Evolutionary conservation across 30 jellyfish, hydroid and myxozoan genomes (phyloP), one percentile per base, ranked within the genome.

Genomic region (Mastigias papua): DNA sequence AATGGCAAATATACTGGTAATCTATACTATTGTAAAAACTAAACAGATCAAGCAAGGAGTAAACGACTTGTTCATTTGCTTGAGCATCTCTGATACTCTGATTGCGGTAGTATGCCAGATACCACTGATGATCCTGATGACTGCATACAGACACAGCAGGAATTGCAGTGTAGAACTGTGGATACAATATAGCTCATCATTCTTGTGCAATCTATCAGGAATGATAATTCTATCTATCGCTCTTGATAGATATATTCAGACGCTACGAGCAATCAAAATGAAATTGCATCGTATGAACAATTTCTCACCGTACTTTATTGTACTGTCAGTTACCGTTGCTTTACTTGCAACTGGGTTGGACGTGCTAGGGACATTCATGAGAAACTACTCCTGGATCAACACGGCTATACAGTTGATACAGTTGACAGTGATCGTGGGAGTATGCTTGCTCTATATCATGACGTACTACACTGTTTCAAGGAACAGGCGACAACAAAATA

Each of bases 151-250:
- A 16, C 60, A 61, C 22, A 16, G 31, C n/a, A 32, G 86, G 32
- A 50, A 32, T 20, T 83, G 92, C 73, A 9, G 19, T 37, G n/a
- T 83, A 37, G 92, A 83, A 74, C 46, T 83, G 48, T 54, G 78
- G 80, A 54, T 83, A 60, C 92, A 83, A 34, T 83, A 83, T 84
- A 83, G 92, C 74, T 35, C 79, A 26, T 67, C 92, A 10, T 69
- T 83, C 0, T 62, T 83, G 68, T 83, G 92, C 80, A 73, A 69
- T 32, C 37, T 83, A 21, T 83, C 92, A 0, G 92, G 92, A 34
- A 83, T 83, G 92, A 72, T 83, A 22, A 83, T 83, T 11, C 34
- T 83, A 31, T 83, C 92, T 0, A 83, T 83, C 54, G 78, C 86
- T 26, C 37, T 83, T 10, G 86, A 83, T 58, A 86, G 92, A 30